A percentile compares a stretch with the other conserved stretches of the same genome.
Conservation (phyloP, 2,888 invertebrate species). For the Volucella inflata region DNA sequence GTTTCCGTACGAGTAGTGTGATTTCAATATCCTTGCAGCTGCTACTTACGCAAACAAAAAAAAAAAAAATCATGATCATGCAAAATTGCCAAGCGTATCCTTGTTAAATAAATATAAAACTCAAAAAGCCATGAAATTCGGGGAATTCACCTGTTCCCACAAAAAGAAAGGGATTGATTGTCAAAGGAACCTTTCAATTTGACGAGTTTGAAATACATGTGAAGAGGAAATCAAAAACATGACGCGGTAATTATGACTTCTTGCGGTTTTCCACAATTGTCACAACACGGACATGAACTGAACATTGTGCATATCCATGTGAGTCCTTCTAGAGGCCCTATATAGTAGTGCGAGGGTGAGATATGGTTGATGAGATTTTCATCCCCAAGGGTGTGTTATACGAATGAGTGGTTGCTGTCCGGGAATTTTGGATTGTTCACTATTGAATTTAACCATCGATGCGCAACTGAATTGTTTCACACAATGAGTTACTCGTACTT, state of each 20-base stretch:
- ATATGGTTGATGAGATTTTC: constrained; percentile 53
- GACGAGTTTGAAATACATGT: constrained; percentile 5
- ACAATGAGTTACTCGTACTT: constrained; percentile 46
- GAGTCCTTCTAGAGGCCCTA: no score
- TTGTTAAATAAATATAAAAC: constrained; percentile 67
- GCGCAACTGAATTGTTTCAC: constrained; percentile 75
- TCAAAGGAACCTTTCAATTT: constrained; percentile 27
- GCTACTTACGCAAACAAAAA: constrained; percentile 25
- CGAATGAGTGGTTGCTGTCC: constrained; percentile 11
- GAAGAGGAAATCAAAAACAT: constrained; percentile 57
- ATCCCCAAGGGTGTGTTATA: constrained; percentile 2
- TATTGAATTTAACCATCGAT: constrained; percentile 67
- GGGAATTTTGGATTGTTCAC: constrained; percentile 56
- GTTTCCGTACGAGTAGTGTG: constrained; percentile 2
- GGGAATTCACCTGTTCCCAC: constrained; percentile 63
- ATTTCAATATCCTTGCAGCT: constrained; percentile 70
- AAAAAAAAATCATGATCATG: constrained; percentile 45
- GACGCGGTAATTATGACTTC: constrained; percentile 69
- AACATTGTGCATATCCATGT: not conserved
- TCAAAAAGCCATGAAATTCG: constrained; percentile 71
- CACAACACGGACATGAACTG: constrained; percentile 26
- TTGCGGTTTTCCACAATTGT: constrained; percentile 65
- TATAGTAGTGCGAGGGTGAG: constrained; percentile 59
- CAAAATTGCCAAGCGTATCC: constrained; percentile 63
- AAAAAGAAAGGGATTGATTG: constrained; percentile 56